phyloP scores from a whole-genome alignment of 2,797 vertebrate species.

The Anabas testudineus region DNA sequence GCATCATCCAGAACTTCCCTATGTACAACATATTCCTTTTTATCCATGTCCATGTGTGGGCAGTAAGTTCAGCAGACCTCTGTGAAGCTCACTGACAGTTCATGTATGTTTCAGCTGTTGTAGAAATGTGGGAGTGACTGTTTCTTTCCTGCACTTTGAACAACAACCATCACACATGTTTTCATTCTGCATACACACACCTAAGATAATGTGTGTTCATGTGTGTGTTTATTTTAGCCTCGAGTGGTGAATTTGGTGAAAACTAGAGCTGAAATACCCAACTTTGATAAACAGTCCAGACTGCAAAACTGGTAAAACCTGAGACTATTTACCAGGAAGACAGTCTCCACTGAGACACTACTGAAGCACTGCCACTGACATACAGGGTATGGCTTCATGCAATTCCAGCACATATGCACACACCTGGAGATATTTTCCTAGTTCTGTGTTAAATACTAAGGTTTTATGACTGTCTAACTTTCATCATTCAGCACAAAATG shows the following conservation, averaged over 20 bases:
- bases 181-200: conserved; percentile 35
- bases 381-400: too few relatives aligned
- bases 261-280: too few relatives aligned
- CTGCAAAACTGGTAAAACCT: too few relatives aligned
- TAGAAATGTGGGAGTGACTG: conserved; percentile 65
- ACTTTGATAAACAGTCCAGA: too few relatives aligned
- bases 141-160: conserved; percentile 34
- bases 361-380: too few relatives aligned
- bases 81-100: not conserved
- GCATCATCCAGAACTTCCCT: conserved; percentile 83
- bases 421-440: too few relatives aligned
- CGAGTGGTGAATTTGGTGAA: conserved; percentile 2
- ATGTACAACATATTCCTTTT: conserved; percentile 70
- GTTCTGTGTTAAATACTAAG: too few relatives aligned
- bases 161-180: conserved; percentile 8
- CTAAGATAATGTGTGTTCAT: conserved; percentile 12
- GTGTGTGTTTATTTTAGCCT: conserved; percentile 6
- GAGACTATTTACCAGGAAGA: too few relatives aligned
- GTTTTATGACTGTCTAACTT: too few relatives aligned
- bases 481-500: too few relatives aligned
- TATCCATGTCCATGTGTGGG: conserved; percentile 35
- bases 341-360: too few relatives aligned
- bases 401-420: not conserved
- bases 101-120: conserved; percentile 9
- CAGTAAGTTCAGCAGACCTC: conserved; percentile 3